Evolutionary conservation across 1,140 invertebrate species (phyloP).

Genomic region (Parapsyche elsis): DNA sequence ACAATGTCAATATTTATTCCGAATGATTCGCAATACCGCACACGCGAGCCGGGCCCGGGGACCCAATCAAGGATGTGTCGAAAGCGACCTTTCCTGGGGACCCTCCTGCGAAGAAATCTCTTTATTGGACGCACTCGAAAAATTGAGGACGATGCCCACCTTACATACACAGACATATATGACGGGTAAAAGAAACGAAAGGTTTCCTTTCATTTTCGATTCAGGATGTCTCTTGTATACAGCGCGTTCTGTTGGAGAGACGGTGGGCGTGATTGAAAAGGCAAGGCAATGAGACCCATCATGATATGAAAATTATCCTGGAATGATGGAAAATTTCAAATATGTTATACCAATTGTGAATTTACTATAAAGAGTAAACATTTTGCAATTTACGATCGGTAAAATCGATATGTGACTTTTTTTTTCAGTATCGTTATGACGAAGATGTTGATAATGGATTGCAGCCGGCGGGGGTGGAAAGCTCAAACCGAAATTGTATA

Average conservation of each 20-base stretch:
- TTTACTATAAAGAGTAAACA: no score
- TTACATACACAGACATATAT: not conserved
- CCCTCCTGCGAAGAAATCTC: constrained; percentile 39
- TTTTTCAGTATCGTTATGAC: no score
- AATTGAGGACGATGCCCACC: constrained; percentile 19
- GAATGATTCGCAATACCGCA: constrained; percentile 45
- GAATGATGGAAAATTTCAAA: not conserved
- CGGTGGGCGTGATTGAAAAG: constrained; percentile 5
- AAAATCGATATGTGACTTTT: no score
- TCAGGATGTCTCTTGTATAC: not conserved
- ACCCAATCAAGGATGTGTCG: constrained; percentile 47
- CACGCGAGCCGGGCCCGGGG: constrained; percentile 31
- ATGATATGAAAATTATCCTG: not conserved
- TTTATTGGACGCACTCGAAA: constrained; percentile 50
- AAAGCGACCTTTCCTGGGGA: constrained; percentile 35
- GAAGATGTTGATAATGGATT: no score
- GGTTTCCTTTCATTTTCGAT: constrained; percentile 24
- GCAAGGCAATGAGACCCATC: not conserved
- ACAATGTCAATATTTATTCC: constrained; percentile 52
- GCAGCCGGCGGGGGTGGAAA: not conserved
- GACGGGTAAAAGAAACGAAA: constrained; percentile 32
- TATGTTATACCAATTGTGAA: no score
- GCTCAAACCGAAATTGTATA: constrained; percentile 17
- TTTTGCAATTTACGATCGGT: no score
- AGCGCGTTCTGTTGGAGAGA: not conserved